phyloP scores from a whole-genome alignment of 1,140 invertebrate genomes.

The Musca vetustissima region DNA sequence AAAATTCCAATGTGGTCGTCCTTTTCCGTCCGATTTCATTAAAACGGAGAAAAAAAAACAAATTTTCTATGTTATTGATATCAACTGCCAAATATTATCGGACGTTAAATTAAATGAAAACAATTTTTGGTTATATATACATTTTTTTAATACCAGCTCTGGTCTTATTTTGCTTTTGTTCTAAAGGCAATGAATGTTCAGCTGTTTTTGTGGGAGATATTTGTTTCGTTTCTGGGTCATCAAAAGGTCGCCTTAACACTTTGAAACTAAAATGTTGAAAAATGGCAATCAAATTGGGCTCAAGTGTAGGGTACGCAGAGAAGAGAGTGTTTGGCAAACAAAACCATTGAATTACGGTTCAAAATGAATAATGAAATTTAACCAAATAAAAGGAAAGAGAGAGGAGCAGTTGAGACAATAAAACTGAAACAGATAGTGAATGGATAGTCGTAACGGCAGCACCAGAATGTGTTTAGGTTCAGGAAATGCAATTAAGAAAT shows the following conservation, averaged over 20 bases:
- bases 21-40: too few species aligned
- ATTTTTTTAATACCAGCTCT: neutral
- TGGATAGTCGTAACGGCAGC: too few species aligned
- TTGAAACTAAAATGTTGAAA: slow-evolving; percentile 7
- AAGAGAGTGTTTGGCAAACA: neutral
- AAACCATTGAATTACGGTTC: neutral
- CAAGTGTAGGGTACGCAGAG: neutral
- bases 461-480: too few species aligned
- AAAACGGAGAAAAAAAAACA: slow-evolving; percentile 16
- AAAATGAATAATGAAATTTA: slow-evolving; percentile 19
- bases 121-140: neutral
- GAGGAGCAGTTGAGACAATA: too few species aligned
- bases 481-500: too few species aligned
- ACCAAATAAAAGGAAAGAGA: slow-evolving; percentile 21
- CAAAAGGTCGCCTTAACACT: slow-evolving; percentile 21
- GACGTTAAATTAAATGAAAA: slow-evolving; percentile 22
- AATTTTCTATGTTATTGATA: slow-evolving; percentile 24
- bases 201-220: too few species aligned
- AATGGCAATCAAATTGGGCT: slow-evolving; percentile 17
- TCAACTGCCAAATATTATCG: slow-evolving; percentile 23
- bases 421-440: too few species aligned
- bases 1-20: too few species aligned
- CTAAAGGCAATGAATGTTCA: too few species aligned
- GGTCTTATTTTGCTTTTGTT: too few species aligned
- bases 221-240: slow-evolving; percentile 5